Evolutionary conservation across 2,113 vertebrate species (phyloP), one percentile per base, ranked within the genome.

Genomic region (Bombycilla garrulus): DNA sequence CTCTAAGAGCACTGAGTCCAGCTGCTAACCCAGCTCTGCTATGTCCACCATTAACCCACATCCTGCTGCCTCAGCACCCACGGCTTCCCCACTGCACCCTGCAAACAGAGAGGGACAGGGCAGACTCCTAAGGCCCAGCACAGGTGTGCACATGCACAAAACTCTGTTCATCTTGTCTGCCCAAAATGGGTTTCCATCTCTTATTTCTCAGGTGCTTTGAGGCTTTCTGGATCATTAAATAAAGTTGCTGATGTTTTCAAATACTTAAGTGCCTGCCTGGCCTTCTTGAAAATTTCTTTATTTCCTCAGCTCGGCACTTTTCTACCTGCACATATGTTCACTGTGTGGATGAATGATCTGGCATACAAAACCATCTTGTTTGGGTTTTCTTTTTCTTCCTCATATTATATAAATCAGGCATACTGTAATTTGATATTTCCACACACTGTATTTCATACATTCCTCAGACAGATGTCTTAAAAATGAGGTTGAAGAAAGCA

Each of bases 161-260:
- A n/a, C 66, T 12, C 2, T 22, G 8, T 6, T 79, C 12, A 56
- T 42, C 65, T 23, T 9, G 28, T 31, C 71, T 28, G 45, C 56
- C 51, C 2, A 0, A 29, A 48, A 64, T 47, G 56, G 86, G 48
- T 36, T 94, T 88, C 24, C 6, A 76, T 62, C 58, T 91, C 77
- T 44, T 53, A 70, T 26, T 67, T 73, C 47, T 19, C 5, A 0
- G 23, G 64, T 44, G 62, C 86, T 95, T 24, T 24, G 36, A 79
- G 62, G 84, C 57, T 94, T 93, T 78, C 65, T 40, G 78, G 86
- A 66, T 91, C 71, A 86, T 94, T 88, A 86, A 48, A 83, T 62
- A 86, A 93, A 97, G 66, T 23, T 96, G 96, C 95, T 96, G 93
- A 73, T 94, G 70, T 85, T 95, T 76, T 88, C 70, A 90, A 76